phyloP scores from a whole-genome alignment of 64 coral and sea anemone genomes.

The Actinia equina region DNA sequence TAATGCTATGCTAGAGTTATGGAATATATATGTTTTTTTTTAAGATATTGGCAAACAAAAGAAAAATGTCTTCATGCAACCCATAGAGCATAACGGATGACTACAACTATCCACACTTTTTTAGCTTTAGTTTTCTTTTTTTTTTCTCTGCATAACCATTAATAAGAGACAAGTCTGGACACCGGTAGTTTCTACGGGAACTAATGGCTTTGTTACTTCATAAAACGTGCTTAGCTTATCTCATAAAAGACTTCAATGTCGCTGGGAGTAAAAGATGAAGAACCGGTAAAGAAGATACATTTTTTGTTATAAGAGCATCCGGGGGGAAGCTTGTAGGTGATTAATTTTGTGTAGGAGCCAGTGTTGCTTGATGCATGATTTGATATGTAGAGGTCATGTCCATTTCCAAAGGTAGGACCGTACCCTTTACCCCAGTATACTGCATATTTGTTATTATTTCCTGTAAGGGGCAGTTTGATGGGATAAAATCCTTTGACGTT shows the following conservation, averaged over 20 bases:
- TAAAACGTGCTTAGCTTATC: not conserved
- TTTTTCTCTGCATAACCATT: too few species aligned
- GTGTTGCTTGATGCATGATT: not conserved
- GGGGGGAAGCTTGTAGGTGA: not conserved
- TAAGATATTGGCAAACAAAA: too few species aligned
- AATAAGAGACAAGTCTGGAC: too few species aligned
- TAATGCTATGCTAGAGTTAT: too few species aligned
- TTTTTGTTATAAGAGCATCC: not conserved
- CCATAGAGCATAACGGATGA: too few species aligned
- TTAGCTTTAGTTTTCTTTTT: too few species aligned
- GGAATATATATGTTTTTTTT: too few species aligned
- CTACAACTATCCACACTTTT: too few species aligned
- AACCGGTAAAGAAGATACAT: not conserved
- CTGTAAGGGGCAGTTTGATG: not conserved
- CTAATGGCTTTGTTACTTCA: not conserved
- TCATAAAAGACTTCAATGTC: constrained; percentile 24
- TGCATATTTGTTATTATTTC: not conserved
- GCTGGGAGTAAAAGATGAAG: not conserved
- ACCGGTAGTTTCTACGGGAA: too few species aligned
- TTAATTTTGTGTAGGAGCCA: not conserved
- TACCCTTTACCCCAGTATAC: not conserved
- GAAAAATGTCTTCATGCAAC: too few species aligned
- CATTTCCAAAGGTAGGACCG: constrained; percentile 21
- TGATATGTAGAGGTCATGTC: not conserved
- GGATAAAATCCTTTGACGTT: constrained; percentile 9